These are phyloP conservation scores for Channallabes apus DNA, from an alignment of 2,797 vertebrate species.

Conservation along the genomic window DNA sequence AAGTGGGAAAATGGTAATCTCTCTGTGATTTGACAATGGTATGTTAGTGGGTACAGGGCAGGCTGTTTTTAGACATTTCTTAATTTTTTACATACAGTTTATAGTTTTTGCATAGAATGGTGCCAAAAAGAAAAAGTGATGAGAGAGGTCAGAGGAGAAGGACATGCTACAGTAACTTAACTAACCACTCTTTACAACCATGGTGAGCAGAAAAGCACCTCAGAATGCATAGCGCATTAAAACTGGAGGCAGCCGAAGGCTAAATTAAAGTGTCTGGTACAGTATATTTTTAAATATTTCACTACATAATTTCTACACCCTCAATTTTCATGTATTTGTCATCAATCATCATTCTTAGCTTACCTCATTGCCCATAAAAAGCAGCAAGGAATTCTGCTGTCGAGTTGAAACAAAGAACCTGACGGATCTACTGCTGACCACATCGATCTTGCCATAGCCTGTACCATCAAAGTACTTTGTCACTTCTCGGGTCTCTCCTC, in stretches of 20 bases:
- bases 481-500: constrained; percentile 29
- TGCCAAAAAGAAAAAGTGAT: background rate
- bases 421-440: constrained; percentile 38
- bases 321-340: background rate
- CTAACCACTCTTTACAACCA: too few relatives aligned
- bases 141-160: background rate
- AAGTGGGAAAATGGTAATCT: too few relatives aligned
- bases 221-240: too few relatives aligned
- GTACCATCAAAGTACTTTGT: constrained; percentile 66
- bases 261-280: background rate
- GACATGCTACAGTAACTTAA: too few relatives aligned
- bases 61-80: background rate
- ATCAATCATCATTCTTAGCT: background rate
- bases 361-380: constrained; percentile 66
- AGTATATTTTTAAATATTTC: background rate
- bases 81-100: background rate
- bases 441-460: constrained; percentile 59
- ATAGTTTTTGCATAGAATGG: background rate
- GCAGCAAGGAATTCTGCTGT: constrained; percentile 61
- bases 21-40: too few relatives aligned
- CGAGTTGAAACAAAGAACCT: constrained; percentile 58
- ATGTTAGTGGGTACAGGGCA: too few relatives aligned
- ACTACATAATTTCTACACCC: background rate
- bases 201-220: too few relatives aligned
- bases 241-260: background rate